Percentiles rank a stretch among this genome's conserved stretches.
Conservation (phyloP, 1,140 invertebrate genomes). For the Chelonus insularis region DNA sequence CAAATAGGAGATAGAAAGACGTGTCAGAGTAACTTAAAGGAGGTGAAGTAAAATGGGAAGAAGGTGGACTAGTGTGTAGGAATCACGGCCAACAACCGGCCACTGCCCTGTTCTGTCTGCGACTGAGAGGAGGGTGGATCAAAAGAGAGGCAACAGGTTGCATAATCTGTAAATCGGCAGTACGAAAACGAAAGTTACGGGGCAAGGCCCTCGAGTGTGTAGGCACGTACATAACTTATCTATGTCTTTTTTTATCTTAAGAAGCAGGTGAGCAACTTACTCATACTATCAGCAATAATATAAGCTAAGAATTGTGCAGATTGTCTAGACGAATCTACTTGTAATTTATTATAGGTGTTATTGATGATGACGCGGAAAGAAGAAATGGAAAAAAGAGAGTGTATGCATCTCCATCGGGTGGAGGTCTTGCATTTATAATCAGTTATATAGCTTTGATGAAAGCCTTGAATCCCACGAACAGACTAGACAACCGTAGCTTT, state of each 20-base stretch:
- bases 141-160: slow-evolving; percentile 24
- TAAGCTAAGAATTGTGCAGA: neutral
- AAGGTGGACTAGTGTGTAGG: slow-evolving; percentile 10
- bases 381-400: slow-evolving; percentile 24
- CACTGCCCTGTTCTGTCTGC: slow-evolving; percentile 4
- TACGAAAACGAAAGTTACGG: slow-evolving; percentile 30
- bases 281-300: neutral
- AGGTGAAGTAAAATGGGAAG: neutral
- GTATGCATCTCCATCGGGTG: slow-evolving; percentile 10
- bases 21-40: neutral
- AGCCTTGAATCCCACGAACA: slow-evolving; percentile 18
- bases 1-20: neutral
- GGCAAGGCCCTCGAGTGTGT: slow-evolving; percentile 18
- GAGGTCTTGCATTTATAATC: slow-evolving; percentile 16
- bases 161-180: slow-evolving; percentile 20
- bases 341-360: slow-evolving; percentile 19
- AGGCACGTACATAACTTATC: neutral
- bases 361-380: slow-evolving; percentile 27
- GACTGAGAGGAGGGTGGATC: slow-evolving; percentile 13
- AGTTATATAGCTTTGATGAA: slow-evolving; percentile 3
- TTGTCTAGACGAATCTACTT: slow-evolving; percentile 11
- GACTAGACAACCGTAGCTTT: slow-evolving; percentile 11
- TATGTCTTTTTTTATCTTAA: slow-evolving; percentile 8
- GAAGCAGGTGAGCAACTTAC: neutral
- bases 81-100: slow-evolving; percentile 18